Evolutionary conservation across 2,113 vertebrate genomes (phyloP).

Genomic region (Sylvia atricapilla): DNA sequence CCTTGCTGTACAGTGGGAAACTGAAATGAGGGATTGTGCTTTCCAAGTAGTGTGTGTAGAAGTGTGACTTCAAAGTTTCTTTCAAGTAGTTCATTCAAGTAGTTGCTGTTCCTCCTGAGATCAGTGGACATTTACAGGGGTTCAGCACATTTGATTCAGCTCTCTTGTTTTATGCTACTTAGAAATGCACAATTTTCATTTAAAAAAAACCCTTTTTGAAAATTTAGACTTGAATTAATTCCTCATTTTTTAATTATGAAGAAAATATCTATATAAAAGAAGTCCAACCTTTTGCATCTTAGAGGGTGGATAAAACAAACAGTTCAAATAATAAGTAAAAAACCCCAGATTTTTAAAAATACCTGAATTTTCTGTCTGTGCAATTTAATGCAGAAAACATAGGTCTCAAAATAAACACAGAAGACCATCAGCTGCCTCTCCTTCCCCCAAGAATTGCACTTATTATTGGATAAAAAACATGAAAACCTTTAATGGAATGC

Average conservation of each 20-base stretch:
- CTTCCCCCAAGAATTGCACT: neutral
- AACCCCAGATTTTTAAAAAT: neutral
- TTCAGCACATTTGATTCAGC: neutral
- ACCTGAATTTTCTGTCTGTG: neutral
- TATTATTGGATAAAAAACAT: constrained; percentile 11
- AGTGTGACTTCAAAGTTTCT: neutral
- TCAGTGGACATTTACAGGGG: neutral
- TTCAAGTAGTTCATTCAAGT: neutral
- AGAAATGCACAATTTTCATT: neutral
- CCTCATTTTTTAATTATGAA: neutral
- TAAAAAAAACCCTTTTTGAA: neutral
- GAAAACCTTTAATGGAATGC: constrained; percentile 12
- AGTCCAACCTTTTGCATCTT: neutral
- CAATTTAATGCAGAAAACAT: neutral
- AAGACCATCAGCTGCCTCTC: neutral
- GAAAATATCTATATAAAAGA: neutral
- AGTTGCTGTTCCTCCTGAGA: neutral
- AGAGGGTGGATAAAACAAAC: neutral
- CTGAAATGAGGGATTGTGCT: neutral
- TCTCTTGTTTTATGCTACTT: neutral
- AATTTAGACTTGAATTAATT: neutral
- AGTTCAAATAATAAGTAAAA: neutral
- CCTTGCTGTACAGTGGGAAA: neutral
- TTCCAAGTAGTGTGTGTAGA: neutral
- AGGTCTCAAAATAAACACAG: neutral